Percentiles rank a stretch among this genome's conserved stretches.
phyloP scores from a whole-genome alignment of 2,113 vertebrate genomes.

The Dromaius novaehollandiae region DNA sequence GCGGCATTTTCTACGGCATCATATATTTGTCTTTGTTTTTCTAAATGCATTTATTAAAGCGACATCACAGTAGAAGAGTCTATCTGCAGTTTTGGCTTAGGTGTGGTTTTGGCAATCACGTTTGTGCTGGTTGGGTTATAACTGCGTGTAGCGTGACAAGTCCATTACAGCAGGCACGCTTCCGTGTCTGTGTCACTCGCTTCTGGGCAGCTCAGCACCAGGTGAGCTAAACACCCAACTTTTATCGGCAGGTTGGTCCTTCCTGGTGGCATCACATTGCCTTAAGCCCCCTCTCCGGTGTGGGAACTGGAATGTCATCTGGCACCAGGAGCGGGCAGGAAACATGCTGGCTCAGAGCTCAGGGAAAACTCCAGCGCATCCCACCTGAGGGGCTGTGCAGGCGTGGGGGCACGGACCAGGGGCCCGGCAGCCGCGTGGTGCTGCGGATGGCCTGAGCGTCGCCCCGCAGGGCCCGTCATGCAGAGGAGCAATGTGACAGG shows the following conservation, averaged over 20 bases:
- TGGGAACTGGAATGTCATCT: neutral
- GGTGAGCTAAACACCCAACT: neutral
- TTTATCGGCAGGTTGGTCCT: neutral
- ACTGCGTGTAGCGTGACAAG: neutral
- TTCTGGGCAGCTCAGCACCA: neutral
- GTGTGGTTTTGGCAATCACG: neutral
- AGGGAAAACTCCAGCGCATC: neutral
- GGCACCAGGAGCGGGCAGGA: neutral
- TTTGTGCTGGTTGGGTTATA: neutral
- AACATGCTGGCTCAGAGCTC: neutral
- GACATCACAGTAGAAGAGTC: neutral
- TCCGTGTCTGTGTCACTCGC: neutral
- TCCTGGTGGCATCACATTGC: accelerated
- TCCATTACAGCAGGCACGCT: neutral
- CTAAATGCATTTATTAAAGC: neutral
- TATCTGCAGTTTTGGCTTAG: neutral
- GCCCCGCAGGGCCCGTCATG: neutral
- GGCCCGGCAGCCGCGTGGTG: neutral
- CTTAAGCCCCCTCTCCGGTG: neutral
- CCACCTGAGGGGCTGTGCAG: accelerated
- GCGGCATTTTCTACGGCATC: neutral
- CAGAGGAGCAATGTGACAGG: neutral
- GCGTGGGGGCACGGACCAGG: neutral
- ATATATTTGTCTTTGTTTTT: neutral
- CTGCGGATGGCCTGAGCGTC: accelerated